Evolutionary conservation across 2,888 invertebrate species (phyloP).

Genomic region (Polymixis lichenea): DNA sequence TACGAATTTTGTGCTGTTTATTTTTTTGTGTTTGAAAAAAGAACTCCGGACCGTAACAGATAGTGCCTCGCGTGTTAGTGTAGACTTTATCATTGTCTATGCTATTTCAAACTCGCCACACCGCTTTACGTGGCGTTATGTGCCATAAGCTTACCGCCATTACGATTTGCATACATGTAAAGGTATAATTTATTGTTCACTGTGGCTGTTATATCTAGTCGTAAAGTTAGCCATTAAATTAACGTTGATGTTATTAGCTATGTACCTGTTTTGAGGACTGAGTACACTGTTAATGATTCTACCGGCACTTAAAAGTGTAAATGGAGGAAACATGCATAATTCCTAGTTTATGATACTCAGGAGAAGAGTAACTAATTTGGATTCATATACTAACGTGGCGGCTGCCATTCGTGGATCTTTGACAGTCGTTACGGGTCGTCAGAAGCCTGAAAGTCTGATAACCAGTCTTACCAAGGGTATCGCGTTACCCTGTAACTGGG

Average conservation of each 20-base stretch:
- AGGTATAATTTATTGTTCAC: conserved; percentile 56
- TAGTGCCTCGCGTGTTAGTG: conserved; percentile 66
- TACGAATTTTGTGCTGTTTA: neutral
- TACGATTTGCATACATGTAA: conserved; percentile 61
- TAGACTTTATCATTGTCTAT: conserved; percentile 65
- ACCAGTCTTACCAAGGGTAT: too few relatives aligned
- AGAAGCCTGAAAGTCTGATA: too few relatives aligned
- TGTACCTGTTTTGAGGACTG: conserved; percentile 33
- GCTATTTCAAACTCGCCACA: conserved; percentile 54
- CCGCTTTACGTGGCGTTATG: conserved; percentile 62
- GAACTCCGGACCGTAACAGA: conserved; percentile 49
- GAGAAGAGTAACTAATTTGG: neutral
- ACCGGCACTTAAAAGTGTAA: conserved; percentile 12
- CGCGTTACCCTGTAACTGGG: too few relatives aligned
- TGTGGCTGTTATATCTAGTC: conserved; percentile 44
- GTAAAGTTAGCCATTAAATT: conserved; percentile 54
- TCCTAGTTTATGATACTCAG: neutral
- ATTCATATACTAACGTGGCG: too few relatives aligned
- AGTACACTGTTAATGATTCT: conserved; percentile 24
- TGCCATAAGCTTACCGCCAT: conserved; percentile 59
- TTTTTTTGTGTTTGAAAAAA: conserved; percentile 11
- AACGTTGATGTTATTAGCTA: conserved; percentile 32
- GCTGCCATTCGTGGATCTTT: too few relatives aligned
- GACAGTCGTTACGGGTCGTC: too few relatives aligned
- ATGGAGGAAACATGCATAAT: neutral